Evolutionary conservation across 2,113 vertebrate species (phyloP).

Genomic region (Mesembrinibis cayennensis): DNA sequence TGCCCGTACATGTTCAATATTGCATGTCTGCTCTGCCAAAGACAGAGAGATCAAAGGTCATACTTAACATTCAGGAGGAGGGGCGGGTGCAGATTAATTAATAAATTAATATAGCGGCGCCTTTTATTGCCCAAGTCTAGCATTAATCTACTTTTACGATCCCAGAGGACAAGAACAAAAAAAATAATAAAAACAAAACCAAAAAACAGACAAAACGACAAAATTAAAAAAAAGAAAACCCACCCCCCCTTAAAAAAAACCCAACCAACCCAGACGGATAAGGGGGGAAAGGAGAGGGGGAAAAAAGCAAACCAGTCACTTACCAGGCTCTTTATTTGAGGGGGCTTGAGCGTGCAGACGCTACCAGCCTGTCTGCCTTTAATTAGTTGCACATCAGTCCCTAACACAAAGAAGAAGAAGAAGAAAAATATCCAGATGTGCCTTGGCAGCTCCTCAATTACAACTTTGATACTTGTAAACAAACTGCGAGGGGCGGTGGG

Average conservation of each 20-base stretch:
- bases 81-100: slow-evolving; percentile 84
- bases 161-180: slow-evolving; percentile 63
- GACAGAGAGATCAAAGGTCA: slow-evolving; percentile 93
- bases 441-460: slow-evolving; percentile 75
- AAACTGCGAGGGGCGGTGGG: slow-evolving; percentile 70
- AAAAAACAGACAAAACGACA: background rate
- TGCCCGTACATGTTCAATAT: slow-evolving; percentile 75
- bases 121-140: slow-evolving; percentile 71
- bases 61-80: slow-evolving; percentile 83
- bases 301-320: slow-evolving; percentile 80
- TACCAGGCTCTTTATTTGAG: slow-evolving; percentile 90
- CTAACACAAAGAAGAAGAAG: slow-evolving; percentile 76
- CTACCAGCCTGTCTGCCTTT: slow-evolving; percentile 86
- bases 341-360: slow-evolving; percentile 83
- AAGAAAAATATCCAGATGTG: slow-evolving; percentile 77
- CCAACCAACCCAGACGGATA: background rate
- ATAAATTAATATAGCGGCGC: slow-evolving; percentile 79
- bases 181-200: background rate
- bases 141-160: slow-evolving; percentile 77
- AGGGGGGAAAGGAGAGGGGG: background rate
- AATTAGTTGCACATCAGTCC: slow-evolving; percentile 88
- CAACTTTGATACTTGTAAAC: slow-evolving; percentile 81
- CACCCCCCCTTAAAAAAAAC: background rate
- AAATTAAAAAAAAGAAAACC: background rate
- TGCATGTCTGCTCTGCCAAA: slow-evolving; percentile 77